These are phyloP conservation scores for Cisticola juncidis DNA, from an alignment of 2,113 vertebrate genomes.

Conservation along the genomic window DNA sequence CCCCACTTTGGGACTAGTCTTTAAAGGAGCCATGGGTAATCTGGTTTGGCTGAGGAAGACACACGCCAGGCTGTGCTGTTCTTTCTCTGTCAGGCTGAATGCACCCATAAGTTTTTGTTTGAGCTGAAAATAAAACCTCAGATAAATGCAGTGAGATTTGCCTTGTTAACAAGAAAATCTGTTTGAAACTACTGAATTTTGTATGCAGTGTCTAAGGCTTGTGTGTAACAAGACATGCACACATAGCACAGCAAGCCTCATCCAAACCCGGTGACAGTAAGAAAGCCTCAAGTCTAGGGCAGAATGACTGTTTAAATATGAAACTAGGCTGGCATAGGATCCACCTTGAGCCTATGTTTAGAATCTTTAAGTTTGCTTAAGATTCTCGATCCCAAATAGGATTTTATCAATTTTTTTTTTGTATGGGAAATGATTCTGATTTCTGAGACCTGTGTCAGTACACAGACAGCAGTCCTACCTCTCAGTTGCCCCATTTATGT, in stretches of 20 bases:
- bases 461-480: accelerated
- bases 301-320: neutral
- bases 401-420: neutral
- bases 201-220: neutral
- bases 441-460: neutral
- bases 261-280: neutral
- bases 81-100: neutral
- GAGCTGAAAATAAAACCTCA: neutral
- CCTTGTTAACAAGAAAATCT: neutral
- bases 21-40: neutral
- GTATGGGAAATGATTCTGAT: neutral
- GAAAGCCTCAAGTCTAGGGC: neutral
- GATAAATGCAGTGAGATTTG: neutral
- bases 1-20: neutral
- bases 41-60: neutral
- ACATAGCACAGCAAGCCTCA: neutral
- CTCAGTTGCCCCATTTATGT: neutral
- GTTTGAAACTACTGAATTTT: neutral
- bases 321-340: neutral
- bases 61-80: neutral
- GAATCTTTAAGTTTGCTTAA: neutral
- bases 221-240: neutral
- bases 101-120: neutral
- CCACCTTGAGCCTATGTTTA: neutral
- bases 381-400: neutral